Evolutionary conservation across 2,888 invertebrate species (phyloP).

Genomic region (Tenthredo amoena): DNA sequence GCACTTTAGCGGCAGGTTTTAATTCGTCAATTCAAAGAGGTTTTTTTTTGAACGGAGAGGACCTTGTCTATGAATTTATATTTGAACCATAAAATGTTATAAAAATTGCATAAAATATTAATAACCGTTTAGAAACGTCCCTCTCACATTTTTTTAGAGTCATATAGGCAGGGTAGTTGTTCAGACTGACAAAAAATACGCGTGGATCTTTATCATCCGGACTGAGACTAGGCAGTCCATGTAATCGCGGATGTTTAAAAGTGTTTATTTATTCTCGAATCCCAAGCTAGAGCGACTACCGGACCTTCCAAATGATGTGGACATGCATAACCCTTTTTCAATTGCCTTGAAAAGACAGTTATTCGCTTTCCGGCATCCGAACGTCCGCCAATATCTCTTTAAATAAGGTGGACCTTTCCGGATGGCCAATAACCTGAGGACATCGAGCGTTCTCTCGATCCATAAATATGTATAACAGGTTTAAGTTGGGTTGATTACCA

Average conservation of each 20-base stretch:
- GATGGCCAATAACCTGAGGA: slow-evolving; percentile 19
- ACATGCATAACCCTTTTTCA: background rate
- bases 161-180: background rate
- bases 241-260: background rate
- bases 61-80: background rate
- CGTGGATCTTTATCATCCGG: background rate
- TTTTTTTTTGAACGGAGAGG: background rate
- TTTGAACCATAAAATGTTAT: background rate
- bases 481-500: slow-evolving; percentile 21
- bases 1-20: background rate
- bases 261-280: background rate
- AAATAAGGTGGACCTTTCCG: slow-evolving; percentile 31
- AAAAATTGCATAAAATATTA: background rate
- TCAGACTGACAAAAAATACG: background rate
- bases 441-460: background rate
- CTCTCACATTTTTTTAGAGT: background rate
- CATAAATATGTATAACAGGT: slow-evolving; percentile 44
- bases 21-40: background rate
- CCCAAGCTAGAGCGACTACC: background rate
- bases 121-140: background rate
- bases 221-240: background rate
- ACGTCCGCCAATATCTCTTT: background rate
- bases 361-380: background rate
- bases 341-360: background rate
- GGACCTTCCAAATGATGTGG: background rate